Base-by-base conservation (phyloP, 2,113 vertebrate genomes). In the Oxyura jamaicensis region DNA sequence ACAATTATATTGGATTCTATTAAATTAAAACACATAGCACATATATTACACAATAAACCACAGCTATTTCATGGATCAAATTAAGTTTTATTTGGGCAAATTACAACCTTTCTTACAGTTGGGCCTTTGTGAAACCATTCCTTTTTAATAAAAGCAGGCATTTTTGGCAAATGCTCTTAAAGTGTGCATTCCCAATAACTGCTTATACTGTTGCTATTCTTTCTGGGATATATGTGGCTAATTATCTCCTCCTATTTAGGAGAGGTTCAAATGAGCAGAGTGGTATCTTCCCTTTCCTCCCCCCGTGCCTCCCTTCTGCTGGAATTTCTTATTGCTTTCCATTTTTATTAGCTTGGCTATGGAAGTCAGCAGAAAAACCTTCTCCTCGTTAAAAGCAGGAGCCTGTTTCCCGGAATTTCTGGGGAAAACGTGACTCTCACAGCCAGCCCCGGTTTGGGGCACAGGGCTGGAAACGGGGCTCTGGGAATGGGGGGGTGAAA, bases 41-140 rank as follows among this genome's bases (percentile, higher is more conserved):
- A 97, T 98, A 96, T 96, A 98, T 99, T 99, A 98, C 98, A 98
- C 98, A 98, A 98, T 98, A 98, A 98, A 98, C 98, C 98, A 96
- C 98, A 98, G 98, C 97, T 98, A 98, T 98, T 98, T 98, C 98
- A 98, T 98, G 98, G 98, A 98, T 98, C 98, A 98, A 99, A 99
- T 99, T 99, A 99, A 98, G 98, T 98, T 97, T 98, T 97, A 98
- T 98, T 98, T 98, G 98, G 98, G 98, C 97, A 98, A 98, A 98
- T 98, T 98, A 98, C 98, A 98, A 98, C 98, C 97, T 98, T 98
- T 98, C 98, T 97, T 97, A 98, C 98, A 98, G 98, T 98, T 97
- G 97, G 98, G 96, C 98, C 98, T 98, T 98, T 98, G 98, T 98
- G 97, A 98, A 97, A 90, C 97, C 97, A 96, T 97, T 98, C 96